Percentiles rank a stretch among this genome's conserved stretches.
Conservation (phyloP, 2,888 invertebrate species). For the Agrotis exclamationis region DNA sequence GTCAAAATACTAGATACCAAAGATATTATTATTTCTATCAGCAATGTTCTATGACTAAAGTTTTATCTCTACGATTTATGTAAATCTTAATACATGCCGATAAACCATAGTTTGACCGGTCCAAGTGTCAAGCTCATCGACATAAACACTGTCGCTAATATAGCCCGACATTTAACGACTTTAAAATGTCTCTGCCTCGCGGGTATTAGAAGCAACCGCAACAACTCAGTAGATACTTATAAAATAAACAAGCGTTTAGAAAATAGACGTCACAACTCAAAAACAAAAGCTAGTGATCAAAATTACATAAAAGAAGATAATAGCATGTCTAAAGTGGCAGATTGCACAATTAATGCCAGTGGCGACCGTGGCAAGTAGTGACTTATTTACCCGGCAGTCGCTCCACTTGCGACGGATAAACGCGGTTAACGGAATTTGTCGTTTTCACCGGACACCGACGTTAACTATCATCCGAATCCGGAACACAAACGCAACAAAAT, state of each 20-base stretch:
- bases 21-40: background rate
- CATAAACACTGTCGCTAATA: background rate
- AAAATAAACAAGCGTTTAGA: background rate
- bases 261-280: slow-evolving; percentile 1
- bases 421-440: slow-evolving; percentile 74
- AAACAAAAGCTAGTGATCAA: slow-evolving; percentile 33
- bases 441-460: slow-evolving; percentile 72
- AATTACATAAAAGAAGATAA: slow-evolving; percentile 54
- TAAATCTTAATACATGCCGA: background rate
- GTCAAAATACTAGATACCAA: background rate
- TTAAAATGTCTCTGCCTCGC: background rate
- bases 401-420: slow-evolving; percentile 66
- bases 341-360: slow-evolving; percentile 55
- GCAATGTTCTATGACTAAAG: background rate
- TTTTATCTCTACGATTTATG: too few species aligned
- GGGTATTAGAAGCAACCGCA: background rate
- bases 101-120: too few species aligned
- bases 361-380: slow-evolving; percentile 49
- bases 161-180: background rate
- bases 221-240: background rate
- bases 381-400: slow-evolving; percentile 63
- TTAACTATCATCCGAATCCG: slow-evolving; percentile 66
- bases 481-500: slow-evolving; percentile 69
- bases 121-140: background rate
- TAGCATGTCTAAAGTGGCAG: slow-evolving; percentile 35